Percentiles rank a stretch among this genome's conserved stretches.
Conservation (phyloP, 2,888 invertebrate genomes). For the Nephrotoma guestfalica region DNA sequence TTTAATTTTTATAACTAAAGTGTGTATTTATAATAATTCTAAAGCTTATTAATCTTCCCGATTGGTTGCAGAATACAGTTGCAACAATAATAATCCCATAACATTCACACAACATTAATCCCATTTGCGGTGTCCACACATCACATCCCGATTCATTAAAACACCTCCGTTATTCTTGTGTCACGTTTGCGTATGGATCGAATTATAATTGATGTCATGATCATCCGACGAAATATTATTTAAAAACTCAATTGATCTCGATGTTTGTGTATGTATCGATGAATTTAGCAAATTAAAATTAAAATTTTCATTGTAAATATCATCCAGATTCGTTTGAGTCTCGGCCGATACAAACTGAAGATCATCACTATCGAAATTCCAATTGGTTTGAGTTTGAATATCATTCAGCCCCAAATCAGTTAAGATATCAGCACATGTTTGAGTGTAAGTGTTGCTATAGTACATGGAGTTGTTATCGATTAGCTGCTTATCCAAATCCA, state of each 20-base stretch:
- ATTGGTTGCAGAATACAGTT: not conserved
- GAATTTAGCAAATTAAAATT: constrained; percentile 8
- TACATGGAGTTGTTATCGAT: constrained; percentile 26
- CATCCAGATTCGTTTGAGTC: constrained; percentile 35
- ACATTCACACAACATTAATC: not conserved
- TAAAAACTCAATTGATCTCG: not conserved
- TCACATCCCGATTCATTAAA: not conserved
- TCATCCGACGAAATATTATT: not conserved
- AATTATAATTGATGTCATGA: not conserved
- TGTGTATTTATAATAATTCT: too few relatives aligned
- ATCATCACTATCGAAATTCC: constrained; percentile 18
- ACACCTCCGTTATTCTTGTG: not conserved
- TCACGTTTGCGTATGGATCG: constrained; percentile 1
- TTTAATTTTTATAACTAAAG: too few relatives aligned
- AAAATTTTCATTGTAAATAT: not conserved
- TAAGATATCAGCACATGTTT: constrained; percentile 40
- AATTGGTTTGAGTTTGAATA: constrained; percentile 49
- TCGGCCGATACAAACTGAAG: constrained; percentile 38
- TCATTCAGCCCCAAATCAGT: constrained; percentile 41
- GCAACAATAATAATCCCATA: not conserved
- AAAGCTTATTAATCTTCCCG: not conserved
- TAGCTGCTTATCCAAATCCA: constrained; percentile 16
- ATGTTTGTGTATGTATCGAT: not conserved
- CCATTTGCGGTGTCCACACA: not conserved
- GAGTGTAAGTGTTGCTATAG: constrained; percentile 35